Conservation (phyloP, 2,888 invertebrate genomes). For the Patella caerulea region DNA sequence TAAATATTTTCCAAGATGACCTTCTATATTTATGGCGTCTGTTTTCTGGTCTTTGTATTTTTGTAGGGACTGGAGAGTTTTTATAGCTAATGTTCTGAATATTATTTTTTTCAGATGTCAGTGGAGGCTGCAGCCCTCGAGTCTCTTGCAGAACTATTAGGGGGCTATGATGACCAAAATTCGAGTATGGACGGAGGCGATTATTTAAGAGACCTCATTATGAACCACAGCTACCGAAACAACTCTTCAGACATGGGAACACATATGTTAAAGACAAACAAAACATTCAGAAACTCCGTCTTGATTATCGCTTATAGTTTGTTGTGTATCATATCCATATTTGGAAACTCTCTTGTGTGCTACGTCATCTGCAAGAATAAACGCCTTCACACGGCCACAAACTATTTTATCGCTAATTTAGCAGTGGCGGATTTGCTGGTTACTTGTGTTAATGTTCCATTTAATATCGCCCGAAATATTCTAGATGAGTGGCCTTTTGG, state of each 20-base stretch:
- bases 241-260: neutral
- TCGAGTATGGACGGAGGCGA: neutral
- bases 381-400: conserved; percentile 66
- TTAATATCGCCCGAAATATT: conserved; percentile 71
- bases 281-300: neutral
- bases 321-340: conserved; percentile 55
- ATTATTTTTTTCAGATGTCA: neutral
- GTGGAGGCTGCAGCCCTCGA: neutral
- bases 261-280: neutral
- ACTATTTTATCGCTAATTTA: conserved; percentile 66
- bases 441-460: conserved; percentile 72
- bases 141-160: neutral
- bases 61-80: too few species aligned
- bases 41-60: too few species aligned
- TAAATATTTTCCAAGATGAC: too few species aligned
- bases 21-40: too few species aligned
- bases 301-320: conserved; percentile 52
- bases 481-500: conserved; percentile 73
- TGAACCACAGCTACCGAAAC: neutral
- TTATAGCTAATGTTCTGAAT: too few species aligned
- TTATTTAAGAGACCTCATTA: neutral
- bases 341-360: conserved; percentile 64
- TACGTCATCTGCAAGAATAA: conserved; percentile 64
- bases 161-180: neutral
- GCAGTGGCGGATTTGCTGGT: conserved; percentile 63